Percentiles rank a stretch among this genome's conserved stretches.
Conservation (phyloP, 1,140 invertebrate genomes). For the Hypothenemus hampei region DNA sequence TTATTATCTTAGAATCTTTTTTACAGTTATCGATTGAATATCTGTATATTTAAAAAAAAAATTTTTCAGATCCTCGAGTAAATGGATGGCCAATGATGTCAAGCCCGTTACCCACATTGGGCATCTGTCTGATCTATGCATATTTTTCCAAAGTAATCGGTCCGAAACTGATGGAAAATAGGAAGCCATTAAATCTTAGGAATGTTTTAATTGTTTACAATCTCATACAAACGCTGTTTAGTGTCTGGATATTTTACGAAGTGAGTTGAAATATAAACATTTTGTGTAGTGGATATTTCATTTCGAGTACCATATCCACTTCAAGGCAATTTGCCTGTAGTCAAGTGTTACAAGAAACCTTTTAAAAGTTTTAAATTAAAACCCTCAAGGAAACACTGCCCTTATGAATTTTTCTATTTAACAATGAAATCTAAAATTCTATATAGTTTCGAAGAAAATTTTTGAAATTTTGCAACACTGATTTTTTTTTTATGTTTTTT, state of each 20-base stretch:
- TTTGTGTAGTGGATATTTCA: neutral
- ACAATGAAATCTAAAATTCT: too few relatives aligned
- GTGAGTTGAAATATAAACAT: slow-evolving; percentile 58
- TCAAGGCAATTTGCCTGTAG: too few relatives aligned
- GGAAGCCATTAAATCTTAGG: slow-evolving; percentile 82
- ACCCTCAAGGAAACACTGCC: too few relatives aligned
- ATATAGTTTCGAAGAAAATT: too few relatives aligned
- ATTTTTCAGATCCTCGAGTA: slow-evolving; percentile 77
- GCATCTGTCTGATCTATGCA: slow-evolving; percentile 77
- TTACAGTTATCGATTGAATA: too few relatives aligned
- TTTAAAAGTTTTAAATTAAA: too few relatives aligned
- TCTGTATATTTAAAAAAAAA: too few relatives aligned
- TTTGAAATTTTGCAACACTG: too few relatives aligned
- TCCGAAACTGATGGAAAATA: slow-evolving; percentile 82
- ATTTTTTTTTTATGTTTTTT: slow-evolving; percentile 45
- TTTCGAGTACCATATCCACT: too few relatives aligned
- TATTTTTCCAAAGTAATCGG: slow-evolving; percentile 80
- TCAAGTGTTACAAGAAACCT: too few relatives aligned
- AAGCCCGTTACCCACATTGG: slow-evolving; percentile 82
- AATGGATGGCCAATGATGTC: slow-evolving; percentile 88
- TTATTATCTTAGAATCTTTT: too few relatives aligned
- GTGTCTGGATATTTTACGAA: slow-evolving; percentile 89
- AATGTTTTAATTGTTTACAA: slow-evolving; percentile 83
- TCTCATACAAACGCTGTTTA: slow-evolving; percentile 81
- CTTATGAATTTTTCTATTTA: too few relatives aligned